A percentile compares a stretch with the other conserved stretches of the same genome.
Conservation (phyloP, 2,113 vertebrate genomes). For the Choloepus hoffmanni region DNA sequence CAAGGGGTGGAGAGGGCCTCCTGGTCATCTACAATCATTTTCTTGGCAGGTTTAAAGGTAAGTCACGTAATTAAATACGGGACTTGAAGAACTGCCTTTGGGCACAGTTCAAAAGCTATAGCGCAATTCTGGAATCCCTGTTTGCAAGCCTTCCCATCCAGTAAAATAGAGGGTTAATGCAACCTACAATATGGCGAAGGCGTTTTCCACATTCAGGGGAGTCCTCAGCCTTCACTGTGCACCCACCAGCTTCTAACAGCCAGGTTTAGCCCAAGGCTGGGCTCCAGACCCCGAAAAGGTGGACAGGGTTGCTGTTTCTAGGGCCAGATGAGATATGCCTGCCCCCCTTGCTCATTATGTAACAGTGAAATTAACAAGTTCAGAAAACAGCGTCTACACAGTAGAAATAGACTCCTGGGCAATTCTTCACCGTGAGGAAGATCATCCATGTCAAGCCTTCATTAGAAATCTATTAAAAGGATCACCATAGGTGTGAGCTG, state of each 20-base stretch:
- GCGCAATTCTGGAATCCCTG: constrained; percentile 19
- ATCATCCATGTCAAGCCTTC: not conserved
- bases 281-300: not conserved
- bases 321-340: not conserved
- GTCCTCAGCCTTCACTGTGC: not conserved
- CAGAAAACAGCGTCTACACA: not conserved
- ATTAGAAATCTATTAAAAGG: not conserved
- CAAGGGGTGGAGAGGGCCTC: constrained; percentile 58
- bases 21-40: constrained; percentile 73
- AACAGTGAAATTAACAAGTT: not conserved
- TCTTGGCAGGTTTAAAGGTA: constrained; percentile 77
- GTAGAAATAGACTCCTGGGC: not conserved
- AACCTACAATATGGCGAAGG: not conserved
- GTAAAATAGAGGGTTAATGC: not conserved
- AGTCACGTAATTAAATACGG: constrained; percentile 54
- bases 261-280: not conserved
- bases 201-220: not conserved
- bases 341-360: not conserved
- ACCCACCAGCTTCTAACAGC: not conserved
- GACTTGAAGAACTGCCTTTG: constrained; percentile 71
- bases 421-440: not conserved
- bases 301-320: not conserved
- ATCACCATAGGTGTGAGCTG: not conserved
- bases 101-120: constrained; percentile 12
- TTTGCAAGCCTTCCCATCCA: not conserved